These are phyloP conservation scores for Anoncus sp. DNA, from an alignment of 2,888 invertebrate genomes.

Conservation along the genomic window DNA sequence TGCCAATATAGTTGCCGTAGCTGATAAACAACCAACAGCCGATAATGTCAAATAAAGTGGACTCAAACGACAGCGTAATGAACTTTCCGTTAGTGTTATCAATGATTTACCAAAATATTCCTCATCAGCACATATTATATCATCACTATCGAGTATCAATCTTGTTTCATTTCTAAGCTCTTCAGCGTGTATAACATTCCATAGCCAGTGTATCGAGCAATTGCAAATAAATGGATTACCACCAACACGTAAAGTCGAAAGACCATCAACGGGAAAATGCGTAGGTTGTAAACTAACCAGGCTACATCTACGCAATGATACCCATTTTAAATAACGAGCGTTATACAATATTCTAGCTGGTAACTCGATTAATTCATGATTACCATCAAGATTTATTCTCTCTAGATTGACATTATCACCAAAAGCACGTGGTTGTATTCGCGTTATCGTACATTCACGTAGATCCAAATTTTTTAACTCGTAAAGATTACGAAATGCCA, in stretches of 20 bases:
- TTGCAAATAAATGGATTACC: slow-evolving; percentile 95
- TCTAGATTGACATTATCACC: slow-evolving; percentile 94
- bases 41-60: slow-evolving; percentile 80
- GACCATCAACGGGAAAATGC: slow-evolving; percentile 92
- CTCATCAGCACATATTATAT: slow-evolving; percentile 80
- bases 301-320: slow-evolving; percentile 91
- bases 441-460: slow-evolving; percentile 84
- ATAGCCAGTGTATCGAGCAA: slow-evolving; percentile 94
- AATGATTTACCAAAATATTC: slow-evolving; percentile 80
- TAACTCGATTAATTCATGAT: slow-evolving; percentile 89
- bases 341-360: slow-evolving; percentile 94
- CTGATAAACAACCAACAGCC: slow-evolving; percentile 80
- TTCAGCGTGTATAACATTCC: slow-evolving; percentile 87
- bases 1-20: slow-evolving; percentile 78
- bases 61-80: slow-evolving; percentile 78
- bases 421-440: slow-evolving; percentile 91
- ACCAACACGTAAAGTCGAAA: slow-evolving; percentile 90
- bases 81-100: slow-evolving; percentile 77
- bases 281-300: slow-evolving; percentile 91
- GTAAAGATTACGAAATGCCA: slow-evolving; percentile 93
- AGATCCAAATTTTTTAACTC: slow-evolving; percentile 91
- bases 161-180: slow-evolving; percentile 79
- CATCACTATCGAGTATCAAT: slow-evolving; percentile 79
- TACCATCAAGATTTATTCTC: slow-evolving; percentile 91
- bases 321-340: slow-evolving; percentile 90